phyloP scores from a whole-genome alignment of 2,888 invertebrate genomes.

The Cremastobaeus sp. region DNA sequence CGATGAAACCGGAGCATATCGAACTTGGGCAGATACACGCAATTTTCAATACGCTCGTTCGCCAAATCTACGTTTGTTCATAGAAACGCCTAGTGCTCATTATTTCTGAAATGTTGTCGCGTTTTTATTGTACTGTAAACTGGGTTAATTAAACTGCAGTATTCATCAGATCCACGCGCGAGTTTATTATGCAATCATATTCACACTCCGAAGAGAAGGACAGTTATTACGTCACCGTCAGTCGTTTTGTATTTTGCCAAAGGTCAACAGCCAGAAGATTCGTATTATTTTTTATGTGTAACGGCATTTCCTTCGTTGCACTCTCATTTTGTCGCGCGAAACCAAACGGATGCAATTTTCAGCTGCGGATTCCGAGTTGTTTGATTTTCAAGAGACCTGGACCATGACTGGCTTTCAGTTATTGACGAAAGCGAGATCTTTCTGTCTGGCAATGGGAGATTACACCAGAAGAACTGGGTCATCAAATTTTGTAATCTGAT shows the following conservation, averaged over 20 bases:
- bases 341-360: not conserved
- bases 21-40: slow-evolving; percentile 18
- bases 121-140: slow-evolving; percentile 58
- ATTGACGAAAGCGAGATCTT: slow-evolving; percentile 1
- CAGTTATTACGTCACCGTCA: slow-evolving; percentile 58
- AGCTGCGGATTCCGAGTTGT: slow-evolving; percentile 6
- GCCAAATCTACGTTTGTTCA: slow-evolving; percentile 3
- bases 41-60: not conserved
- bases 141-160: slow-evolving; percentile 60
- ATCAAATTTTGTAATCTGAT: not conserved
- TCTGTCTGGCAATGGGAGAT: slow-evolving; percentile 17
- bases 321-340: slow-evolving; percentile 19
- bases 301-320: slow-evolving; percentile 11
- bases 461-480: slow-evolving; percentile 10
- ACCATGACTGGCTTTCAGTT: slow-evolving; percentile 22
- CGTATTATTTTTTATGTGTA: slow-evolving; percentile 40
- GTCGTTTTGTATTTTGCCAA: slow-evolving; percentile 43
- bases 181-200: slow-evolving; percentile 59
- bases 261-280: slow-evolving; percentile 37
- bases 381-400: no score
- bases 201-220: slow-evolving; percentile 52
- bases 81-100: slow-evolving; percentile 43
- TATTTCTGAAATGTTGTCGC: slow-evolving; percentile 52
- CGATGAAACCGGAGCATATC: no score
- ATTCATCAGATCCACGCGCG: slow-evolving; percentile 53